phyloP scores from a whole-genome alignment of 2,113 vertebrate species.

The Pachyramphus minor region DNA sequence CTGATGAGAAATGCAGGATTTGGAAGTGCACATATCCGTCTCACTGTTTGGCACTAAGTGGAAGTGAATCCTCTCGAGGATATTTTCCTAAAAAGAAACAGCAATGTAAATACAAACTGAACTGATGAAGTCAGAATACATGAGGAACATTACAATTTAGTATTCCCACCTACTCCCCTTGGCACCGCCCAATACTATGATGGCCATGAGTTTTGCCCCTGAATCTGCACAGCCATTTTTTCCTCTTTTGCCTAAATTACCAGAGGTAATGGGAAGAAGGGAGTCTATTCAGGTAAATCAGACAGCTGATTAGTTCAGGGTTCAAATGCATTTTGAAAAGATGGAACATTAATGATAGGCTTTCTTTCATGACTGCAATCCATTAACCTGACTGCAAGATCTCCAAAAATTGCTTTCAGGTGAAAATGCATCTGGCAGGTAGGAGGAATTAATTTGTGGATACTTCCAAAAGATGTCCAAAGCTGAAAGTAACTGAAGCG shows the following conservation, averaged over 20 bases:
- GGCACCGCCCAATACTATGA: neutral
- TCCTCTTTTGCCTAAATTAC: neutral
- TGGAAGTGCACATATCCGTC: constrained; percentile 90
- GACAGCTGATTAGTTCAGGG: neutral
- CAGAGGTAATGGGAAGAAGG: neutral
- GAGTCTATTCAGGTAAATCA: neutral
- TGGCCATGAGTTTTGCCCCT: neutral
- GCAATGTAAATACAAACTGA: neutral
- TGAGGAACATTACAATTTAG: neutral
- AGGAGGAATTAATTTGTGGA: neutral
- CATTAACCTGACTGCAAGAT: neutral
- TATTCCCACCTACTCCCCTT: neutral
- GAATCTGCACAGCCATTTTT: neutral
- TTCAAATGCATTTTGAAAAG: neutral
- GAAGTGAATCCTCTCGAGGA: constrained; percentile 91
- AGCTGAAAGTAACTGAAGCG: neutral
- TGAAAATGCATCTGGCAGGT: neutral
- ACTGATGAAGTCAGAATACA: neutral
- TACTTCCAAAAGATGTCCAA: neutral
- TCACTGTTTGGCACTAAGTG: constrained; percentile 90
- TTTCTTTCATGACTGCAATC: neutral
- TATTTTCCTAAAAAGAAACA: constrained; percentile 84
- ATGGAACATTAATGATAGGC: neutral
- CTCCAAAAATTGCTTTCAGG: neutral
- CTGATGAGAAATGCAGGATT: constrained; percentile 95